Evolutionary conservation across 2,113 vertebrate genomes (phyloP).

Genomic region (Colinus virginianus): DNA sequence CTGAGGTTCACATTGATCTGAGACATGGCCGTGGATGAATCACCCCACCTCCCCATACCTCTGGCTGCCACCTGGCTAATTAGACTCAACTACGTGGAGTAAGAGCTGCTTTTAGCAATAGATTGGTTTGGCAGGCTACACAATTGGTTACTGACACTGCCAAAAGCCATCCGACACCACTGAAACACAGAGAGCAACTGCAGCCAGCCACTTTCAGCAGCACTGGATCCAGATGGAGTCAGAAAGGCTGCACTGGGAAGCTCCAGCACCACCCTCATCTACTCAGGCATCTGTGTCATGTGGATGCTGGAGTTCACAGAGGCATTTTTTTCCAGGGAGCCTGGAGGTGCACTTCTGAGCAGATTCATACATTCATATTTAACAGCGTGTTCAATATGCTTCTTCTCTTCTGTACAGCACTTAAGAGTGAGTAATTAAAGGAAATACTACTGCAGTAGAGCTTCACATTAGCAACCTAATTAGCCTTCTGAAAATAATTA

Average conservation of each 20-base stretch:
- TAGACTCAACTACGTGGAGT: background rate
- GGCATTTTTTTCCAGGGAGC: background rate
- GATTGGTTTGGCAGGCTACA: background rate
- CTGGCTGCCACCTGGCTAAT: conserved; percentile 2
- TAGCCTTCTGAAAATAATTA: conserved; percentile 81
- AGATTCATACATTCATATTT: conserved; percentile 19
- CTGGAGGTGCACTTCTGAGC: background rate
- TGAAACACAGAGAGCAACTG: background rate
- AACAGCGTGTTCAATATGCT: conserved; percentile 56
- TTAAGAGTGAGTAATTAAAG: conserved; percentile 78
- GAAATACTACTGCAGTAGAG: conserved; percentile 64
- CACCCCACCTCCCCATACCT: background rate
- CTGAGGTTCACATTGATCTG: background rate
- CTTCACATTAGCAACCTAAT: conserved; percentile 78
- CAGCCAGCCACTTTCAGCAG: background rate
- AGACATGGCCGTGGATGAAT: background rate
- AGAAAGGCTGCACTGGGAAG: background rate
- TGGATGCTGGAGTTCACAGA: background rate
- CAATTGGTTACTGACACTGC: background rate
- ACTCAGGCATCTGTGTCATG: background rate
- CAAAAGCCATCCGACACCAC: background rate
- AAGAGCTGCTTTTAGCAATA: background rate
- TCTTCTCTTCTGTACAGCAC: conserved; percentile 52
- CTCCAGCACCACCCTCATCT: background rate
- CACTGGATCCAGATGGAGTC: background rate